Evolutionary conservation across 2,113 vertebrate species (phyloP).

Genomic region (Chinchilla lanigera): DNA sequence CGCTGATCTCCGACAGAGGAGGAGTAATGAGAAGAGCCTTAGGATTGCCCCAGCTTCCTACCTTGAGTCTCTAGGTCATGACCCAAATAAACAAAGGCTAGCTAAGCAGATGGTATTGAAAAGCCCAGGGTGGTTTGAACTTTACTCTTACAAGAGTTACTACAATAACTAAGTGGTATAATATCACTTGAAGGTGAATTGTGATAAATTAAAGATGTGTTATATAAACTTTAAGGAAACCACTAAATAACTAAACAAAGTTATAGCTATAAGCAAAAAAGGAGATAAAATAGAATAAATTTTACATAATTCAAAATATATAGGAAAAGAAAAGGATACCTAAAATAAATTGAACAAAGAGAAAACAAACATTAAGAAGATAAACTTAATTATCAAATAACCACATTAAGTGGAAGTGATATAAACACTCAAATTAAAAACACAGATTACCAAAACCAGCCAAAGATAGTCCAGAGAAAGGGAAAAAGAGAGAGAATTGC

Average conservation of each 20-base stretch:
- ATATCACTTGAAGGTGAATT: not conserved
- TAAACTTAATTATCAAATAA: slow-evolving; percentile 17
- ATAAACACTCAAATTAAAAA: not conserved
- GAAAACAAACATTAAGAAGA: not conserved
- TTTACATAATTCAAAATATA: not conserved
- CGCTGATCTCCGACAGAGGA: not conserved
- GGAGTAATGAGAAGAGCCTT: not conserved
- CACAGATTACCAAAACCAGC: not conserved
- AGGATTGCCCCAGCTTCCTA: not conserved
- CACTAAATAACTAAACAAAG: not conserved
- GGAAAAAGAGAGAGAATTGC: not conserved
- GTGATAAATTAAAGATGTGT: not conserved
- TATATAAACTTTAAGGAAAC: not conserved
- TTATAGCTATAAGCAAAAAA: not conserved
- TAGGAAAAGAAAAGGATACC: not conserved
- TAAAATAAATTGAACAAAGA: slow-evolving; percentile 5
- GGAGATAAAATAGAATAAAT: not conserved
- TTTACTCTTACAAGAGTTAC: not conserved
- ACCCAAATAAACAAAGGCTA: not conserved
- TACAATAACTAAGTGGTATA: not conserved
- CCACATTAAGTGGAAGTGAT: not conserved
- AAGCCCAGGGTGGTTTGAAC: not conserved
- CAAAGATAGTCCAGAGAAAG: not conserved
- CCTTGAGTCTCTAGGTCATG: not conserved
- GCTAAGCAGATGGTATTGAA: not conserved